Evolutionary conservation across 2,797 vertebrate species (phyloP).

Genomic region (Ctenopoma multispine): DNA sequence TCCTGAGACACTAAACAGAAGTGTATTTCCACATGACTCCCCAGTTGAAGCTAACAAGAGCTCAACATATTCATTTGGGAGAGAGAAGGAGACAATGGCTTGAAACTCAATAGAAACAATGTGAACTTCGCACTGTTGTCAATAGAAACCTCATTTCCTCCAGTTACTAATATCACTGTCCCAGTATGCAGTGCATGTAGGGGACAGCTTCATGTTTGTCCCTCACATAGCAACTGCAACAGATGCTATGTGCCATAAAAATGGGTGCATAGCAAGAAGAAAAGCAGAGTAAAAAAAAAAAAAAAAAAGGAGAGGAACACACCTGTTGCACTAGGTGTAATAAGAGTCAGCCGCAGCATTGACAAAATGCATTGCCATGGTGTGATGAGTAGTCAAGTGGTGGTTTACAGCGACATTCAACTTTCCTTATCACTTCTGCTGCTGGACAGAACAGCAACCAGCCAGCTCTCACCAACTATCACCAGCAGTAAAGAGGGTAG

Average conservation of each 20-base stretch:
- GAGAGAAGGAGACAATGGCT: slow-evolving; percentile 6
- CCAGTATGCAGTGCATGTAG: slow-evolving; percentile 23
- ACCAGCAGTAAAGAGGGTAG: slow-evolving; percentile 16
- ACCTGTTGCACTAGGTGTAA: slow-evolving; percentile 25
- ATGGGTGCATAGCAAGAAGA: slow-evolving; percentile 18
- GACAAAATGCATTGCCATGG: slow-evolving; percentile 37
- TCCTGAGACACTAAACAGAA: background rate
- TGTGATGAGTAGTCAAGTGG: background rate
- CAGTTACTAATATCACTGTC: slow-evolving; percentile 51
- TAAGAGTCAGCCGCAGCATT: slow-evolving; percentile 7
- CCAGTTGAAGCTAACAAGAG: background rate
- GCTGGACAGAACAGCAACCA: slow-evolving; percentile 38
- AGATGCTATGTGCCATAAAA: slow-evolving; percentile 72
- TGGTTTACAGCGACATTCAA: slow-evolving; percentile 46
- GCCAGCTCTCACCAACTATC: slow-evolving; percentile 9
- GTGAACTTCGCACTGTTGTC: slow-evolving; percentile 69
- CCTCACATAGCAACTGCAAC: slow-evolving; percentile 67
- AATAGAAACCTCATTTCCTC: slow-evolving; percentile 75
- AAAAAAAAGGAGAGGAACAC: background rate
- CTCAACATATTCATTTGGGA: slow-evolving; percentile 1
- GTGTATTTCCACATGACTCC: background rate
- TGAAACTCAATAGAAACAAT: slow-evolving; percentile 48
- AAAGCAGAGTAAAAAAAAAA: background rate
- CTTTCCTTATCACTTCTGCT: slow-evolving; percentile 39
- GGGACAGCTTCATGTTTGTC: slow-evolving; percentile 59